A percentile compares a stretch with the other conserved stretches of the same genome.
Conservation (phyloP, 2,797 vertebrate genomes). For the Glossophaga mutica region DNA sequence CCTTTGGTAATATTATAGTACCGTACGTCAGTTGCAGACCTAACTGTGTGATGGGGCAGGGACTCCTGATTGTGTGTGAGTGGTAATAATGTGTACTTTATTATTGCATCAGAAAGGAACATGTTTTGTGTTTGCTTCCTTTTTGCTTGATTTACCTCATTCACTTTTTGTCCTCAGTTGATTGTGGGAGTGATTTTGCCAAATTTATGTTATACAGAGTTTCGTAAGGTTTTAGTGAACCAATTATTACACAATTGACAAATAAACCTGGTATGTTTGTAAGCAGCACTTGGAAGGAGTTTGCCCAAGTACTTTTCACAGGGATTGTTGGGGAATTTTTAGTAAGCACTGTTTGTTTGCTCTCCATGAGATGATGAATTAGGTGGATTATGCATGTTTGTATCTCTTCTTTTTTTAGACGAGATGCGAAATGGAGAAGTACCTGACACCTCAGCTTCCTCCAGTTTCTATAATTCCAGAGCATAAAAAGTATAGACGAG, state of each 20-base stretch:
- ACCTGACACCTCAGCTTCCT: conserved; percentile 86
- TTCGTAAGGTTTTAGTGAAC: conserved; percentile 32
- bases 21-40: background rate
- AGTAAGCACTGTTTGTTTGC: background rate
- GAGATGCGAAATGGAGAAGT: conserved; percentile 94
- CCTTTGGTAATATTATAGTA: background rate
- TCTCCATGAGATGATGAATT: background rate
- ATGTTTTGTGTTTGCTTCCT: background rate
- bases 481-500: conserved; percentile 90
- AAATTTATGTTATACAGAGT: background rate
- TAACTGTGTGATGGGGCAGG: background rate
- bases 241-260: conserved; percentile 41
- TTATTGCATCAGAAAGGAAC: conserved; percentile 33
- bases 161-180: conserved; percentile 35
- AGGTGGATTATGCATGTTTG: conserved; percentile 63
- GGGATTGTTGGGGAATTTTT: background rate
- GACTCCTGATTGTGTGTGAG: background rate
- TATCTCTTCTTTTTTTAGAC: conserved; percentile 82
- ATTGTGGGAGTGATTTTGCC: background rate
- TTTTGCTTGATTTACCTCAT: conserved; percentile 9
- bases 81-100: background rate
- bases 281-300: background rate
- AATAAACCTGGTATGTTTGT: conserved; percentile 33
- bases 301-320: background rate
- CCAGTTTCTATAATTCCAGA: conserved; percentile 83